A percentile compares a stretch with the other conserved stretches of the same genome.
These are phyloP conservation scores for Lagocephalus sceleratus DNA, from an alignment of 2,797 vertebrate species.

Conservation along the genomic window DNA sequence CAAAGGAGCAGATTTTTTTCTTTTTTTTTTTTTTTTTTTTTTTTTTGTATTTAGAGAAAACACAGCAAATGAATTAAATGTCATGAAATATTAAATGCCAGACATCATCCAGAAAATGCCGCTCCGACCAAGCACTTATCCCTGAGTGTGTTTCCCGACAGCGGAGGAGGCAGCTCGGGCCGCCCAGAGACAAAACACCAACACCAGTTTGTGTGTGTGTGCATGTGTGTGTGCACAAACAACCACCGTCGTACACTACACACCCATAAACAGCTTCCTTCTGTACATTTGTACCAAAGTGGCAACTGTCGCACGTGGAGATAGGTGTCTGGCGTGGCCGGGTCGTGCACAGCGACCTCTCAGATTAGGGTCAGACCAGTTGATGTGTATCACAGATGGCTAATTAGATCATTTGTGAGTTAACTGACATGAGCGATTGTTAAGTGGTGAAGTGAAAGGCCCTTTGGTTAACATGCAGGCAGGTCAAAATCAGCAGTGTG, in stretches of 20 bases:
- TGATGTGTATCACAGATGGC: conserved; percentile 58
- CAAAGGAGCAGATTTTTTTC: conserved; percentile 46
- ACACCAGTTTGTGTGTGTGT: conserved; percentile 33
- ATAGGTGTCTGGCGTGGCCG: conserved; percentile 22
- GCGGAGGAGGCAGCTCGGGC: conserved; percentile 56
- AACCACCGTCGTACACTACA: too few species aligned
- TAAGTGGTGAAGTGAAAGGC: conserved; percentile 33
- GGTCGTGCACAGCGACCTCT: conserved; percentile 35
- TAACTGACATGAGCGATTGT: conserved; percentile 62
- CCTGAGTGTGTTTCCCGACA: conserved; percentile 72
- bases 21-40: conserved; percentile 34
- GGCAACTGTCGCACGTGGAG: conserved; percentile 21
- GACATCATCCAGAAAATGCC: conserved; percentile 49
- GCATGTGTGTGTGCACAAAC: not conserved
- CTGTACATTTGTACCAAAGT: not conserved
- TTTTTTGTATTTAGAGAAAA: conserved; percentile 51
- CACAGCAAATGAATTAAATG: conserved; percentile 75
- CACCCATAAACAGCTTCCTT: too few species aligned
- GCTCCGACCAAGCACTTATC: conserved; percentile 69
- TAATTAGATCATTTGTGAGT: conserved; percentile 72
- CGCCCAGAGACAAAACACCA: conserved; percentile 69
- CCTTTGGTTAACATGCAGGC: conserved; percentile 32
- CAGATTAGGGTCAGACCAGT: conserved; percentile 53
- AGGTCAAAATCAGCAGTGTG: conserved; percentile 7
- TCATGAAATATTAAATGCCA: conserved; percentile 75